Base-by-base conservation (phyloP, 2,888 invertebrate genomes). In the Tromatobia lineatoria region DNA sequence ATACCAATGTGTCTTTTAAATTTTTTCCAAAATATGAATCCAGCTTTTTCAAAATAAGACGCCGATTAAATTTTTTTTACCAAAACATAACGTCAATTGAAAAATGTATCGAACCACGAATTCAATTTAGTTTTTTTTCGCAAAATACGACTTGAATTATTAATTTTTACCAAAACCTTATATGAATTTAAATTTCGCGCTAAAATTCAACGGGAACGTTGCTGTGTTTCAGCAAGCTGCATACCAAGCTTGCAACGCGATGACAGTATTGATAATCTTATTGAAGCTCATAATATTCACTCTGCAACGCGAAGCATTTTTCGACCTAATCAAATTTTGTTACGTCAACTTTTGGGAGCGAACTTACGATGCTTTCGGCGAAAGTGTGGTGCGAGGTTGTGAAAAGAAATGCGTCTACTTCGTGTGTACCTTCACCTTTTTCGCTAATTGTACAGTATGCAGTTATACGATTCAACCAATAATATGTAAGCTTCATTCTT, bases 341-440 rank as follows among this genome's bases (percentile, higher is more conserved):
- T 59, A 87, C 73, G 45, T 64, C 10, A 54, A 85, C 67, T 85
- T 86, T 74, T 87, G 88, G 87, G 23, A 57, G n/a, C 34, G 52
- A 0, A 50, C 75, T 69, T 82, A 87, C 73, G 82, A 87, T 15
- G 10, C 57, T 6, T 78, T 71, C n/a, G 85, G 82, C 18, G 23
- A 57, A 2, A 52, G 38, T 2, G 76, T 87, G 0, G 25, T 87
- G 20, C 34, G 34, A 6, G 25, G 78, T 7, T 85, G 83, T 50
- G 84, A 86, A 10, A 80, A 13, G 15, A 57, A 80, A 20, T 82
- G 86, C 23, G 47, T 87, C 45, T 25, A 76, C 15, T 78, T 87
- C 13, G 64, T 87, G 6, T 74, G 67, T 45, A 77, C 73, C 18
- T 86, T 86, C 25, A 76, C 78, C 3, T 82, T 86, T 29, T 82